phyloP scores from a whole-genome alignment of 2,113 vertebrate genomes.

The Halichoerus grypus region DNA sequence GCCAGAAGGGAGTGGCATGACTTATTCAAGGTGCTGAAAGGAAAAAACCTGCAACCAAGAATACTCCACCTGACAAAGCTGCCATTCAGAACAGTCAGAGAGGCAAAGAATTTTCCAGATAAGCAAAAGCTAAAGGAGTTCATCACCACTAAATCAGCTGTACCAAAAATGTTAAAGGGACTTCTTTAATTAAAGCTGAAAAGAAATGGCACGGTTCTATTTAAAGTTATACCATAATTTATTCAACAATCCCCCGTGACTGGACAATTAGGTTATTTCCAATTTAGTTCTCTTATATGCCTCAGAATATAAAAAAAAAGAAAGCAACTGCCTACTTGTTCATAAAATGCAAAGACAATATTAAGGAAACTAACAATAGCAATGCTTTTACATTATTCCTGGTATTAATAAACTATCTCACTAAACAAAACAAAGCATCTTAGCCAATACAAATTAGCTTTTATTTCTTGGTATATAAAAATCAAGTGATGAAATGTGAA shows the following conservation, averaged over 20 bases:
- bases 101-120: neutral
- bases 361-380: neutral
- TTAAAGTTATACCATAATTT: neutral
- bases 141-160: neutral
- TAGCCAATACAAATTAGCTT: neutral
- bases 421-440: neutral
- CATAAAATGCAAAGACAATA: neutral
- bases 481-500: neutral
- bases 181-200: neutral
- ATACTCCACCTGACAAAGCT: neutral
- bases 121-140: neutral
- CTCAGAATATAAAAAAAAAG: neutral
- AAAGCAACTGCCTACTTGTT: neutral
- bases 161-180: neutral
- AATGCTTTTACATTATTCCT: constrained; percentile 10
- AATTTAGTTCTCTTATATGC: neutral
- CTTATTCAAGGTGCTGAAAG: neutral
- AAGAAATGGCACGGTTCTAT: neutral
- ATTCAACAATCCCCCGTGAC: neutral
- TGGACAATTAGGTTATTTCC: neutral
- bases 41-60: neutral
- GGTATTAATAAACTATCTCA: neutral
- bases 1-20: neutral
- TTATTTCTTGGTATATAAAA: neutral
- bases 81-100: neutral